phyloP scores from a whole-genome alignment of 1,140 invertebrate genomes.

The Pachypsylla venusta region DNA sequence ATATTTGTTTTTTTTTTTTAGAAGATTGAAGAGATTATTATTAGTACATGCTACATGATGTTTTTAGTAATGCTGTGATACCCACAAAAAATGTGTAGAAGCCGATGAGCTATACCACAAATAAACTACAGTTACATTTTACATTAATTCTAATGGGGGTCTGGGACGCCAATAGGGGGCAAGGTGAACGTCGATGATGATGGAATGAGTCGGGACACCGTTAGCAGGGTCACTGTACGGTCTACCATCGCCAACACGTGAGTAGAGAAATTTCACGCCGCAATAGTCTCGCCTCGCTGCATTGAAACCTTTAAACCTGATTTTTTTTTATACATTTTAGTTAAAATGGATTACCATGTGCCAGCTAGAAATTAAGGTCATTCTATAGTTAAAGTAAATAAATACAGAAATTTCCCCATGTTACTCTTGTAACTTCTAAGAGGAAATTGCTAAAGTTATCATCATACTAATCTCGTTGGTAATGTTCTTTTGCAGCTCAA shows the following conservation, averaged over 20 bases:
- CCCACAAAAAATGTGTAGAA: no score
- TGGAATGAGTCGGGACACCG: conserved; percentile 7
- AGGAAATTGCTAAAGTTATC: not conserved
- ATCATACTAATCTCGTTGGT: not conserved
- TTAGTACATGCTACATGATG: no score
- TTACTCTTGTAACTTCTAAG: not conserved
- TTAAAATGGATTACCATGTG: not conserved
- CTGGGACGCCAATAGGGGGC: conserved; percentile 32
- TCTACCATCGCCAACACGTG: conserved; percentile 18
- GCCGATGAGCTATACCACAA: not conserved
- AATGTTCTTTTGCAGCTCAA: conserved; percentile 14
- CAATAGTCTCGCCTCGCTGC: no score
- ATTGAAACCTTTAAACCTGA: no score
- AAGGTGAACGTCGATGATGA: conserved; percentile 26
- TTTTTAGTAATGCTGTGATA: no score
- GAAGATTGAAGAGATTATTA: no score
- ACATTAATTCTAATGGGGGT: no score
- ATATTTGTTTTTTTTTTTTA: not conserved
- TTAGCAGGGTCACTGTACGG: conserved; percentile 14
- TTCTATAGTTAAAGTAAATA: not conserved
- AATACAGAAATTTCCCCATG: not conserved
- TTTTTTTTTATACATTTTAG: not conserved
- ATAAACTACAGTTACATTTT: not conserved
- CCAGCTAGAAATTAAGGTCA: not conserved
- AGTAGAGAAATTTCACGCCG: no score